Percentiles rank a stretch among this genome's conserved stretches.
Conservation (phyloP, 2,113 vertebrate genomes). For the Trichomycterus rosablanca region DNA sequence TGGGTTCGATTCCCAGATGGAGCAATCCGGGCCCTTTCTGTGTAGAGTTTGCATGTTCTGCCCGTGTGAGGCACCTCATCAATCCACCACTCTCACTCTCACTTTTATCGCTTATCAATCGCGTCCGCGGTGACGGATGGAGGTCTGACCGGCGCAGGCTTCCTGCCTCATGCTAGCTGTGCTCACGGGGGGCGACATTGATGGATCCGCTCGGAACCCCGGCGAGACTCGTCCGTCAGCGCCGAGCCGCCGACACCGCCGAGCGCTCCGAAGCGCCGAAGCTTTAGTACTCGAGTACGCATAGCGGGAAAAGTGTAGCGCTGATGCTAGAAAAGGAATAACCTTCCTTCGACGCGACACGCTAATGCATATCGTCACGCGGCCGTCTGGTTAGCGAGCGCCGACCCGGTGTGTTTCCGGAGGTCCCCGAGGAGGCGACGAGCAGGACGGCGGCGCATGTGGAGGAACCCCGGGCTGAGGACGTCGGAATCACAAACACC, state of each 20-base stretch:
- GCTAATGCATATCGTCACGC: no score
- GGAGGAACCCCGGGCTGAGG: slow-evolving; percentile 23
- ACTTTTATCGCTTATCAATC: slow-evolving; percentile 43
- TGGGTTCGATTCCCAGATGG: no score
- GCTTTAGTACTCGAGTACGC: slow-evolving; percentile 27
- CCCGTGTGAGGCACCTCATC: no score
- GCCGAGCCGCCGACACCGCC: slow-evolving; percentile 18
- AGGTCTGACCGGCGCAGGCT: not conserved
- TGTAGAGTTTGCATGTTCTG: no score
- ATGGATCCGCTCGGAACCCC: slow-evolving; percentile 42
- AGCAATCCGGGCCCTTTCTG: no score
- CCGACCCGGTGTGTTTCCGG: no score
- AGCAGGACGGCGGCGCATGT: slow-evolving; percentile 13
- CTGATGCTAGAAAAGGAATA: slow-evolving; percentile 12
- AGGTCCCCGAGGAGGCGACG: not conserved
- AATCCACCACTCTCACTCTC: slow-evolving; percentile 22
- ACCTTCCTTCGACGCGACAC: not conserved
- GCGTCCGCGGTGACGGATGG: slow-evolving; percentile 37
- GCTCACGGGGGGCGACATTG: slow-evolving; percentile 45
- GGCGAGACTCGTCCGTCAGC: slow-evolving; percentile 32
- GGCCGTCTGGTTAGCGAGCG: no score
- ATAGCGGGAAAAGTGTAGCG: not conserved
- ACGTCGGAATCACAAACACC: slow-evolving; percentile 36
- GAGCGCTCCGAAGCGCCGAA: slow-evolving; percentile 30
- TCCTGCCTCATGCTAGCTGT: slow-evolving; percentile 5